Evolutionary conservation across 2,113 vertebrate species (phyloP).

Genomic region (Typhlomys cinereus): DNA sequence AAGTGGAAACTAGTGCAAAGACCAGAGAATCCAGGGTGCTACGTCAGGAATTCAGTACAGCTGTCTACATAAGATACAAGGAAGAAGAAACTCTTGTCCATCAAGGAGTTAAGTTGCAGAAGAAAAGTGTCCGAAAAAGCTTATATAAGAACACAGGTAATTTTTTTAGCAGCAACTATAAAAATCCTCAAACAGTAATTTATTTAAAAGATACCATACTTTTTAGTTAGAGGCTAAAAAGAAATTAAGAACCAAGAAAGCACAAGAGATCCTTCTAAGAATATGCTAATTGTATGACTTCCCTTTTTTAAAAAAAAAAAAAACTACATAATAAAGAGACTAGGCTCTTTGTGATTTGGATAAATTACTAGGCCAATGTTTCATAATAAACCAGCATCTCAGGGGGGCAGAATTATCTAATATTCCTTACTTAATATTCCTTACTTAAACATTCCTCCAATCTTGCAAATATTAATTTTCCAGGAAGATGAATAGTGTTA

Average conservation of each 20-base stretch:
- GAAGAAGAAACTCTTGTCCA: neutral
- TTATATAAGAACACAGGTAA: neutral
- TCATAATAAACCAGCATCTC: neutral
- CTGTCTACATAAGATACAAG: neutral
- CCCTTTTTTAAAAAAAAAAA: neutral
- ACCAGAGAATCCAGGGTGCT: neutral
- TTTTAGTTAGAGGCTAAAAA: neutral
- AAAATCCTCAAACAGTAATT: neutral
- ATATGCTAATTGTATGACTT: neutral
- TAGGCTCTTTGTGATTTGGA: neutral
- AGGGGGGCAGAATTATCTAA: neutral
- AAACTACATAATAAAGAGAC: neutral
- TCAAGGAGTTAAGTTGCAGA: neutral
- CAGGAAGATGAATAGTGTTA: conserved; percentile 7
- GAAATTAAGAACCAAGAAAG: conserved; percentile 15
- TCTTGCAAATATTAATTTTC: conserved; percentile 27
- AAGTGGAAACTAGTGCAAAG: neutral
- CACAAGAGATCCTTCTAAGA: neutral
- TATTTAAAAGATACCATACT: neutral
- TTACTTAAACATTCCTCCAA: neutral
- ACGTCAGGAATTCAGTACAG: conserved; percentile 12
- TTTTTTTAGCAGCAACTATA: neutral
- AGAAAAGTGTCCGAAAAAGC: neutral
- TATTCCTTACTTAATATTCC: neutral
- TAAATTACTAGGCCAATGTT: neutral